Evolutionary conservation across 2,888 invertebrate species (phyloP), one percentile per base, ranked within the genome.

Genomic region (Epirrita christyi): DNA sequence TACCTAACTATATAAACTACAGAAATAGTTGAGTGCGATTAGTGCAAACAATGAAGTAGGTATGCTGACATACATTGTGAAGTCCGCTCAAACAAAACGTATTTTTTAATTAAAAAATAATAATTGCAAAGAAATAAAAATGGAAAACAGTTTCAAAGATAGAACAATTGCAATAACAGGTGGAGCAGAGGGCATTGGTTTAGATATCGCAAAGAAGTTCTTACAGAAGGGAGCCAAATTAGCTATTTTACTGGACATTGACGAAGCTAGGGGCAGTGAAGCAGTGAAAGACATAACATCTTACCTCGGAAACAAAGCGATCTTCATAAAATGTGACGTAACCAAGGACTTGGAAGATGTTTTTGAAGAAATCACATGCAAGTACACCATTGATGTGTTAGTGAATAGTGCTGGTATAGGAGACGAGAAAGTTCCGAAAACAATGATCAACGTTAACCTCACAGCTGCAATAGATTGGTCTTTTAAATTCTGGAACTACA

Each of bases 121-220:
- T 11, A 3, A 36, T 11, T 29, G 10, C 11, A 4, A 45, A 46
- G 2, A 41, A 44, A 37, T 44, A 9, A 63, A 51, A 11, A 72
- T 76, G 73, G 46, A 47, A 3, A 61, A 43, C 37, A 53, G 61
- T 2, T 44, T 76, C 0, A 65, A 67, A 50, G 72, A 78, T 21
- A 74, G 72, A 66, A 66, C 73, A 0, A 64, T 75, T 4, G 71
- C 80, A 0, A 67, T 94, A 11, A 93, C 93, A 0, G 94, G 94
- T 0, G 93, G 88, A 14, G 93, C 93, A 0, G 78, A 80, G 11
- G 93, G 93, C 0, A 92, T 94, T 47, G 93, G 94, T 0, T 81
- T 81, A 28, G 81, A 80, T 54, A 92, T 87, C 52, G 88, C 86
- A 1, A 81, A 83, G 5, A 85, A 84, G 53, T 84, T 91, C 27